phyloP scores from a whole-genome alignment of 1,140 invertebrate genomes.

The Oppia nitens region DNA sequence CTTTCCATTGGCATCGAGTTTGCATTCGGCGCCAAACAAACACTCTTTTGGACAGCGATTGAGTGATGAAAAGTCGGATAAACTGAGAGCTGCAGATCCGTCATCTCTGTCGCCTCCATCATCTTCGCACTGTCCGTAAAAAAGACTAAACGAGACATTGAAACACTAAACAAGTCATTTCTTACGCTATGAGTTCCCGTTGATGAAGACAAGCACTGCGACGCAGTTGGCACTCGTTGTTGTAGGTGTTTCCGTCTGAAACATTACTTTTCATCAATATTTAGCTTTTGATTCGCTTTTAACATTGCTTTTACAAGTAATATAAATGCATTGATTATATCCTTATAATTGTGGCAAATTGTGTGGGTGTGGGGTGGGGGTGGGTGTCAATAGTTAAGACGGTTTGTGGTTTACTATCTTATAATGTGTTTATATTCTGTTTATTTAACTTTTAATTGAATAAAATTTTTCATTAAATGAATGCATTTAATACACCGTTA shows the following conservation, averaged over 20 bases:
- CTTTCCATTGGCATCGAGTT: neutral
- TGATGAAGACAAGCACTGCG: slow-evolving; percentile 49
- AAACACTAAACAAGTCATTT: neutral
- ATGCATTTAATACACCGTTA: no score
- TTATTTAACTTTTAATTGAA: no score
- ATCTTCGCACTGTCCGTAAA: slow-evolving; percentile 58
- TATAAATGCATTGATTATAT: no score
- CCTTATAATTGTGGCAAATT: no score
- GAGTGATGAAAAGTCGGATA: neutral
- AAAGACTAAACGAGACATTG: slow-evolving; percentile 35
- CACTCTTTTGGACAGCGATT: neutral
- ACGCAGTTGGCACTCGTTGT: slow-evolving; percentile 47
- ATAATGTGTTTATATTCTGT: no score
- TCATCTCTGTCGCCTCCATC: slow-evolving; percentile 21
- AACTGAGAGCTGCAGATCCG: neutral
- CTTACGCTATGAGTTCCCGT: slow-evolving; percentile 36
- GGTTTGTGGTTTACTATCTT: no score
- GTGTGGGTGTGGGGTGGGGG: no score
- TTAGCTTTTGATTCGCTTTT: no score
- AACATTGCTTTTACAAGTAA: no score
- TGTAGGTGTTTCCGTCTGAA: slow-evolving; percentile 63
- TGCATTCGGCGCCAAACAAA: neutral
- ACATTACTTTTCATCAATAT: no score
- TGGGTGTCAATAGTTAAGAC: no score
- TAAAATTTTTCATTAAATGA: no score